These are phyloP conservation scores for Elegia similella DNA, from an alignment of 2,888 invertebrate genomes.

Conservation along the genomic window DNA sequence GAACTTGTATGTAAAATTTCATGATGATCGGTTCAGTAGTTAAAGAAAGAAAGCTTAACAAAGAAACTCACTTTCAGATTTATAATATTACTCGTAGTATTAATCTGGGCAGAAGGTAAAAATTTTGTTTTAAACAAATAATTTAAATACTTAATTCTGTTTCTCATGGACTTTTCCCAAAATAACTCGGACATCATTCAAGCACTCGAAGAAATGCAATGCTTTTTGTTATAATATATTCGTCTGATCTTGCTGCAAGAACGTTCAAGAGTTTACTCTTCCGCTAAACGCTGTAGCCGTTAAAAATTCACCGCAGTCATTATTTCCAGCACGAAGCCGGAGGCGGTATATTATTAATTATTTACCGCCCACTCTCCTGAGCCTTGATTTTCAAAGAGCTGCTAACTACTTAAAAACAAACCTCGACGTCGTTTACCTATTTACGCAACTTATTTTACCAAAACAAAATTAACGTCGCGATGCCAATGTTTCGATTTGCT, in stretches of 20 bases:
- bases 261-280: slow-evolving; percentile 37
- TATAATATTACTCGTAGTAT: too few species aligned
- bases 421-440: slow-evolving; percentile 27
- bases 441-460: slow-evolving; percentile 14
- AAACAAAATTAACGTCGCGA: slow-evolving; percentile 21
- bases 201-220: background rate
- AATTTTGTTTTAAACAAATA: too few species aligned
- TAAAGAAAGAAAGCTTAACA: too few species aligned
- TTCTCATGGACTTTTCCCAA: too few species aligned
- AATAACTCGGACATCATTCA: background rate
- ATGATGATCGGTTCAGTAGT: too few species aligned
- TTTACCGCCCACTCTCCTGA: slow-evolving; percentile 44
- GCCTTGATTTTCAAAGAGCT: slow-evolving; percentile 46
- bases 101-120: too few species aligned
- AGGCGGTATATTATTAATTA: slow-evolving; percentile 55
- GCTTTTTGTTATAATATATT: background rate
- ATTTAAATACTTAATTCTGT: too few species aligned
- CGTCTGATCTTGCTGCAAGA: background rate
- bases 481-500: background rate
- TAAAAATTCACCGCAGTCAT: slow-evolving; percentile 53
- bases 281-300: slow-evolving; percentile 46
- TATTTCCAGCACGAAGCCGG: slow-evolving; percentile 46
- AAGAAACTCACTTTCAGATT: too few species aligned
- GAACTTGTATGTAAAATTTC: too few species aligned
- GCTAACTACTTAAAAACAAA: slow-evolving; percentile 46